These are phyloP conservation scores for Oreochromis spilurus DNA, from an alignment of 2,113 vertebrate species.

Conservation along the genomic window DNA sequence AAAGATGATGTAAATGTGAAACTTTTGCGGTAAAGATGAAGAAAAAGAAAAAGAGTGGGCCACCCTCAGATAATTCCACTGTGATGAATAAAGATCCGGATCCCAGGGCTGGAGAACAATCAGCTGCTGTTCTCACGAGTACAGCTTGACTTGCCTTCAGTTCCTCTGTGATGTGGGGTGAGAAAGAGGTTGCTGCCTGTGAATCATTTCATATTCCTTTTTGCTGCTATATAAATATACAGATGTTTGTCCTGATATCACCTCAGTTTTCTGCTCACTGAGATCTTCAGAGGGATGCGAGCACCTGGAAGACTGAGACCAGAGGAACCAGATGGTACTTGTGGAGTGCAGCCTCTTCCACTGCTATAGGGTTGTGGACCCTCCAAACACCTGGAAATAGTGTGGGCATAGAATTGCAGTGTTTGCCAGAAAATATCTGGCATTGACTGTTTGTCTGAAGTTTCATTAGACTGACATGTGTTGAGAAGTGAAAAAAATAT, in stretches of 20 bases:
- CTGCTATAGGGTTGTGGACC: not conserved
- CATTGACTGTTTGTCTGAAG: not conserved
- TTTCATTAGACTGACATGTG: constrained; percentile 6
- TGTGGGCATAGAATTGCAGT: constrained; percentile 10
- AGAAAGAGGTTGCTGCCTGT: not conserved
- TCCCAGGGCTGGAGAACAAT: constrained; percentile 1
- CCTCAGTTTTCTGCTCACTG: not conserved
- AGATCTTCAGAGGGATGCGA: not conserved
- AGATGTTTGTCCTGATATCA: constrained; percentile 16
- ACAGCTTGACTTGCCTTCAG: not conserved
- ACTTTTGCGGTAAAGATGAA: not conserved
- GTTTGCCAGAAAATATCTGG: not conserved
- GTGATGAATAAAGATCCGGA: not conserved
- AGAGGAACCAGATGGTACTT: constrained; percentile 20
- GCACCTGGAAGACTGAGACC: constrained; percentile 32
- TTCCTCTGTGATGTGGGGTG: not conserved
- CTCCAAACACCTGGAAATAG: constrained; percentile 34
- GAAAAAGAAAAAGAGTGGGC: not conserved
- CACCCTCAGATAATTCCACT: not conserved
- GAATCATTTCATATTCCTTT: not conserved
- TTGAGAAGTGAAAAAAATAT: not conserved
- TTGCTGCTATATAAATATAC: not conserved
- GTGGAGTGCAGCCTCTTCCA: constrained; percentile 22
- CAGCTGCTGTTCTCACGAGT: constrained; percentile 3
- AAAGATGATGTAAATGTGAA: not conserved